phyloP scores from a whole-genome alignment of 2,888 invertebrate genomes.

The Drosophila ezoana region DNA sequence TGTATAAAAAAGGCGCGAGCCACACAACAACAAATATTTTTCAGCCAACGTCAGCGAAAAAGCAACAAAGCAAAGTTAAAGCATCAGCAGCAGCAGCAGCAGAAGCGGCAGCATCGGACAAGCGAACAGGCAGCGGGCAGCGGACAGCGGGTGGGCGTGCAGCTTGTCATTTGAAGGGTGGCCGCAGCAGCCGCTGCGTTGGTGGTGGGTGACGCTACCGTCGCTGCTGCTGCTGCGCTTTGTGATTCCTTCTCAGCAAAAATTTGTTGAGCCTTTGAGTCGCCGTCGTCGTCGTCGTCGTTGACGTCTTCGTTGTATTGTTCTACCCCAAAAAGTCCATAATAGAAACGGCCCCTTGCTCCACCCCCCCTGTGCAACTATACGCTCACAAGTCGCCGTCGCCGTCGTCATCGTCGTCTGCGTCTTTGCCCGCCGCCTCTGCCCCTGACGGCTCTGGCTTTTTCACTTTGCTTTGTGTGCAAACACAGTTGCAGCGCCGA shows the following conservation, averaged over 20 bases:
- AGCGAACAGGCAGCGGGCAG: slow-evolving; percentile 14
- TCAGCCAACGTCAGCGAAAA: slow-evolving; percentile 67
- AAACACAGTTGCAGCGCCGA: slow-evolving; percentile 63
- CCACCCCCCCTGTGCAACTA: slow-evolving; percentile 12
- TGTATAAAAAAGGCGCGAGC: slow-evolving; percentile 58
- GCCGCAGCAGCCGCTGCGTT: slow-evolving; percentile 53
- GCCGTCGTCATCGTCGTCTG: slow-evolving; percentile 32
- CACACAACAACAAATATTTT: slow-evolving; percentile 39
- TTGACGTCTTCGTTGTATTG: slow-evolving; percentile 60
- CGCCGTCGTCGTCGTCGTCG: slow-evolving; percentile 28
- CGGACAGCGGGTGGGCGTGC: slow-evolving; percentile 14
- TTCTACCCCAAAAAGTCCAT: slow-evolving; percentile 70
- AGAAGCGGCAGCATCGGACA: slow-evolving; percentile 20
- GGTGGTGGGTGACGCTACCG: slow-evolving; percentile 68
- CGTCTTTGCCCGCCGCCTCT: slow-evolving; percentile 26
- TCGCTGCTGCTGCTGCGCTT: slow-evolving; percentile 62
- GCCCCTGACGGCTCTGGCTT: slow-evolving; percentile 37
- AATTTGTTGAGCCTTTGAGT: slow-evolving; percentile 77
- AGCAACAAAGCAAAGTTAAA: slow-evolving; percentile 53
- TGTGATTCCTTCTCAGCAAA: slow-evolving; percentile 73
- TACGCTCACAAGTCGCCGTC: slow-evolving; percentile 32
- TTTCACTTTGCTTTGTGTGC: slow-evolving; percentile 56
- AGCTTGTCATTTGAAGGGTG: slow-evolving; percentile 47
- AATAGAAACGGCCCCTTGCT: slow-evolving; percentile 53
- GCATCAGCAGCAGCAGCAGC: slow-evolving; percentile 22